Percentiles rank a stretch among this genome's conserved stretches.
Conservation (phyloP, 2,888 invertebrate species). For the Tachina lurida region DNA sequence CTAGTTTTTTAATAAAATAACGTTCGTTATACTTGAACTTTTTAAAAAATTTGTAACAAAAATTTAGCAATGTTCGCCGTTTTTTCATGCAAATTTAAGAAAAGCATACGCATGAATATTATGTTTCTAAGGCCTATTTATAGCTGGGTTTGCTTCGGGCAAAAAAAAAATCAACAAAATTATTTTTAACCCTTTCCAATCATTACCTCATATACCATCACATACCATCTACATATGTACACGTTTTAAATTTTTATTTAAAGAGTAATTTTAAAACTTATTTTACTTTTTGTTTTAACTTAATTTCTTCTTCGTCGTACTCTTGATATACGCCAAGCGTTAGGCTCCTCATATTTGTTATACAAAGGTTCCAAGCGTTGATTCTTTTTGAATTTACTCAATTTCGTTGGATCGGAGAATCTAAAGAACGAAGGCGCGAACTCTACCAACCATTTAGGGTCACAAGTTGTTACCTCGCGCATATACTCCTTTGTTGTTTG, state of each 20-base stretch:
- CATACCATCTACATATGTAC: background rate
- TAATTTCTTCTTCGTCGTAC: conserved; percentile 94
- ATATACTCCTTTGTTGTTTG: conserved; percentile 99
- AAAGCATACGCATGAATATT: too few relatives aligned
- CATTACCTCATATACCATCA: too few relatives aligned
- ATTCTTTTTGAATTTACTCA: conserved; percentile 99
- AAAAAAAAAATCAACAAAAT: too few relatives aligned
- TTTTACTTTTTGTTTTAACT: conserved; percentile 68
- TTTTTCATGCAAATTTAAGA: too few relatives aligned
- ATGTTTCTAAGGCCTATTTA: too few relatives aligned
- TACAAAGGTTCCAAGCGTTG: conserved; percentile 98
- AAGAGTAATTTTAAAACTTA: conserved; percentile 8
- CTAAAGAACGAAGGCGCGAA: conserved; percentile 99
- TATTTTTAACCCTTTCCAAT: too few relatives aligned
- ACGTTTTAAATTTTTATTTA: background rate
- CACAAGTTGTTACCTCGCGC: conserved; percentile 98
- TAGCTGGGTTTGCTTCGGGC: too few relatives aligned
- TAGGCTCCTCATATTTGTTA: conserved; percentile 99
- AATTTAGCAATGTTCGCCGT: too few relatives aligned
- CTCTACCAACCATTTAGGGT: conserved; percentile 99
- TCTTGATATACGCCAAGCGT: conserved; percentile 99
- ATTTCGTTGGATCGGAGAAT: conserved; percentile 98
- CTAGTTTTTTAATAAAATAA: too few relatives aligned
- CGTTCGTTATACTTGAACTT: too few relatives aligned
- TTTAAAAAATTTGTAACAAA: too few relatives aligned